A percentile compares a stretch with the other conserved stretches of the same genome.
These are phyloP conservation scores for Actinernus sp. DNA, from an alignment of 92 coral and sea anemone genomes.

Conservation along the genomic window DNA sequence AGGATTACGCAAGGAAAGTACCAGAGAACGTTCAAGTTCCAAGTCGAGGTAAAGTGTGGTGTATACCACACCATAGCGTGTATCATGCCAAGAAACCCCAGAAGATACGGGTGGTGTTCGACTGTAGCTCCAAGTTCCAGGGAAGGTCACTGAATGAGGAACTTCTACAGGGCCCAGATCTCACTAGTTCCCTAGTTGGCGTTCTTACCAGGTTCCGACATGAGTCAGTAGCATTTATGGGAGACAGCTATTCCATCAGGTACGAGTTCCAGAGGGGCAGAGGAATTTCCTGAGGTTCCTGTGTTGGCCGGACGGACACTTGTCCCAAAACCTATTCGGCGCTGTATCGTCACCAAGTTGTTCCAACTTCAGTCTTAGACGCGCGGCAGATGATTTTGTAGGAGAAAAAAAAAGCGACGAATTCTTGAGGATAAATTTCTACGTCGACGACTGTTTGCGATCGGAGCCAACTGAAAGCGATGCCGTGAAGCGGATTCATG, in stretches of 20 bases:
- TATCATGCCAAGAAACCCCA: conserved; percentile 1
- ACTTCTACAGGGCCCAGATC: too few relatives aligned
- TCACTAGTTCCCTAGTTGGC: too few relatives aligned
- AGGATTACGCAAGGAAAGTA: conserved; percentile 34
- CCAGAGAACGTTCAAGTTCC: conserved; percentile 6
- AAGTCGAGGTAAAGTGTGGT: conserved; percentile 22
- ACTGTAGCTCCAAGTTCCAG: too few relatives aligned
- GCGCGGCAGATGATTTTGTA: conserved; percentile 3
- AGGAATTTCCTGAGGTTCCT: too few relatives aligned
- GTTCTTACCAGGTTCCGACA: background rate
- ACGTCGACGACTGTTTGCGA: conserved; percentile 35
- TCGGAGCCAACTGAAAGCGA: conserved; percentile 23
- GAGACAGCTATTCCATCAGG: too few relatives aligned
- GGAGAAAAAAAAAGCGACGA: conserved; percentile 13
- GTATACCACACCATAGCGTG: conserved; percentile 11
- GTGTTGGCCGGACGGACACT: conserved; percentile 1
- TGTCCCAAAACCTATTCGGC: background rate
- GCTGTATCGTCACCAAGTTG: conserved; percentile 6
- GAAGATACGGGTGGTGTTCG: too few relatives aligned
- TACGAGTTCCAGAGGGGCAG: too few relatives aligned
- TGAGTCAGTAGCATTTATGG: background rate
- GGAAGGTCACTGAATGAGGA: conserved; percentile 4
- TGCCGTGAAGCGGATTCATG: conserved; percentile 23
- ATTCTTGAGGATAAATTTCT: conserved; percentile 18
- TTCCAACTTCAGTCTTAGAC: conserved; percentile 1